These are phyloP conservation scores for Hymenopus coronatus DNA, from an alignment of 2,888 invertebrate species.

Conservation along the genomic window DNA sequence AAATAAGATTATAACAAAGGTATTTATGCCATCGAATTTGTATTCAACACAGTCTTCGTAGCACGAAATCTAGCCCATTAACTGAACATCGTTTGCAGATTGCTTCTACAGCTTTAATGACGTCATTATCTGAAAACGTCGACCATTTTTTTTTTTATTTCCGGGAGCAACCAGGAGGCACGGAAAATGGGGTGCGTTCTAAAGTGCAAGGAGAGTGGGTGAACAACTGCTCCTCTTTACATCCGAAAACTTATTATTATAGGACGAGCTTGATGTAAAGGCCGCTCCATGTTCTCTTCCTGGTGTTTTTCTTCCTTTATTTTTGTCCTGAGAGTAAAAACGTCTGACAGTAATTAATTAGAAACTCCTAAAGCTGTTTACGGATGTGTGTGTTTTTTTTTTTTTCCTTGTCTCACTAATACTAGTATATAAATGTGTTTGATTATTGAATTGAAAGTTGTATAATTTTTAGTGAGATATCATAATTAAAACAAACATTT, in stretches of 20 bases:
- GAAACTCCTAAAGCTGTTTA: too few species aligned
- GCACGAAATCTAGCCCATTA: background rate
- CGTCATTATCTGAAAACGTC: background rate
- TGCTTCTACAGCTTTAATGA: background rate
- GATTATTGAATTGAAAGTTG: too few species aligned
- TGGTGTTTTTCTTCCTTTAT: too few species aligned
- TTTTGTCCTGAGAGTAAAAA: too few species aligned
- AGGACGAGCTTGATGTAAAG: too few species aligned
- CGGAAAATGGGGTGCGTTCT: background rate
- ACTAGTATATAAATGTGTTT: too few species aligned
- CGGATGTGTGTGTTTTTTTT: too few species aligned
- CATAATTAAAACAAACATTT: too few species aligned
- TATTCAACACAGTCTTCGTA: background rate
- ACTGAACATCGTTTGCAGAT: background rate
- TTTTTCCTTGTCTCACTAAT: too few species aligned
- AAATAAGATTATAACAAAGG: background rate
- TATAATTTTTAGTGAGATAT: too few species aligned
- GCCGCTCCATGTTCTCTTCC: too few species aligned
- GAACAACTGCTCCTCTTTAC: background rate
- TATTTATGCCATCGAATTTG: background rate
- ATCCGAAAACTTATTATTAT: background rate
- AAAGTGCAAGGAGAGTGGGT: background rate
- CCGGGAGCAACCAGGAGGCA: background rate
- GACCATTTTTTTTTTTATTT: background rate
- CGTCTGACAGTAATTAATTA: too few species aligned